Conservation (phyloP, 2,113 vertebrate genomes). For the Sylvia atricapilla region DNA sequence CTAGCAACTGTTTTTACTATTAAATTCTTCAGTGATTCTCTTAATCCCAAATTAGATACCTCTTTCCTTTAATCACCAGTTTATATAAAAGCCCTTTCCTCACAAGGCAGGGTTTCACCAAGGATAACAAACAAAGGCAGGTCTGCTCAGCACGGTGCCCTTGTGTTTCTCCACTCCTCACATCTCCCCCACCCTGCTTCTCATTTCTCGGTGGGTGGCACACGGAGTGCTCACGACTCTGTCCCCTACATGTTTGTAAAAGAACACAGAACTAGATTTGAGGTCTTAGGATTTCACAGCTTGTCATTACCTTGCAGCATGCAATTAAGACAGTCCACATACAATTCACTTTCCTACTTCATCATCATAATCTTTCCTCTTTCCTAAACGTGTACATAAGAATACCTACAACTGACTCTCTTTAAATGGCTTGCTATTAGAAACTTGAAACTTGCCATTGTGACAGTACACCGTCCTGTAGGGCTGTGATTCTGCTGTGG, state of each 20-base stretch:
- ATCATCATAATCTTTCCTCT: not conserved
- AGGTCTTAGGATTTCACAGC: not conserved
- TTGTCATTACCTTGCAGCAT: not conserved
- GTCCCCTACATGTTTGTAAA: not conserved
- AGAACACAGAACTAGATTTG: not conserved
- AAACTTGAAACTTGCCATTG: not conserved
- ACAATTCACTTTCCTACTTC: not conserved
- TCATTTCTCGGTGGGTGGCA: conserved; percentile 5
- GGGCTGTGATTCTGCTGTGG: not conserved
- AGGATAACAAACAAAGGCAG: not conserved
- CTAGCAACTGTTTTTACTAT: conserved; percentile 31
- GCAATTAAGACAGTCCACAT: conserved; percentile 16
- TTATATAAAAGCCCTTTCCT: conserved; percentile 20
- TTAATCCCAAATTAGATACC: conserved; percentile 46
- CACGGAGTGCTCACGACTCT: not conserved
- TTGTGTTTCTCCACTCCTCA: not conserved
- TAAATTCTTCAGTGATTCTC: conserved; percentile 38
- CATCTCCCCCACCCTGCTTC: not conserved
- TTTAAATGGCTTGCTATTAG: not conserved
- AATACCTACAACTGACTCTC: not conserved
- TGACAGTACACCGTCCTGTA: not conserved
- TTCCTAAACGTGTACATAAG: not conserved
- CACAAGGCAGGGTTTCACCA: conserved; percentile 7
- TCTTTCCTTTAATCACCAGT: conserved; percentile 36
- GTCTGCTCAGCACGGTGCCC: not conserved